These are phyloP conservation scores for Eilema depressum DNA, from an alignment of 2,888 invertebrate species.

Conservation along the genomic window DNA sequence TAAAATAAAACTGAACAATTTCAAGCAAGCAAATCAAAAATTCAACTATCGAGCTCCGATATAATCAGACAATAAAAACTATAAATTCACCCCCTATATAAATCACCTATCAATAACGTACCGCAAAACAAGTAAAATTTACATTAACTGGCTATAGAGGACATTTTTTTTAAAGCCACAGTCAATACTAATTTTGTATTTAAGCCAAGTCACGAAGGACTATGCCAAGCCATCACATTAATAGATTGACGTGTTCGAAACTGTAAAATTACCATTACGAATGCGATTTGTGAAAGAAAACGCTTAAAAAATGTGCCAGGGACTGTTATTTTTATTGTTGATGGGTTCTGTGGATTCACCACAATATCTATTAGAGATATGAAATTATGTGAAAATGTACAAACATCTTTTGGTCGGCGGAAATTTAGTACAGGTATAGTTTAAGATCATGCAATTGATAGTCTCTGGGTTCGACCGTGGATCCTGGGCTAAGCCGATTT, in stretches of 20 bases:
- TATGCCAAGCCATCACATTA: slow-evolving; percentile 74
- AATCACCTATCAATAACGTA: slow-evolving; percentile 64
- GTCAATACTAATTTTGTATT: slow-evolving; percentile 43
- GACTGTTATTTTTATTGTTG: slow-evolving; percentile 28
- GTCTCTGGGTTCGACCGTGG: too few relatives aligned
- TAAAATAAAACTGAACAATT: slow-evolving; percentile 3
- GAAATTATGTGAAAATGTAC: too few relatives aligned
- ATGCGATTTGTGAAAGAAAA: slow-evolving; percentile 69
- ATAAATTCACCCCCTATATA: slow-evolving; percentile 56
- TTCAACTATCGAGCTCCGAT: slow-evolving; percentile 30
- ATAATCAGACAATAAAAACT: slow-evolving; percentile 42
- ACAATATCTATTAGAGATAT: too few relatives aligned
- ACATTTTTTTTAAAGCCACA: slow-evolving; percentile 44
- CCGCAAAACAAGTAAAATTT: slow-evolving; percentile 57
- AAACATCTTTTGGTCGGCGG: too few relatives aligned
- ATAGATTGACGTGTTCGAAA: slow-evolving; percentile 85
- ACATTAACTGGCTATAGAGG: slow-evolving; percentile 55
- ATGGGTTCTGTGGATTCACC: slow-evolving; percentile 41
- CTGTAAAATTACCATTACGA: slow-evolving; percentile 84
- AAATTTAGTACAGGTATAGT: too few relatives aligned
- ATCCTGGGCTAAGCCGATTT: too few relatives aligned
- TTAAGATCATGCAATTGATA: too few relatives aligned
- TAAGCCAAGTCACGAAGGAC: slow-evolving; percentile 76
- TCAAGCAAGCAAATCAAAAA: slow-evolving; percentile 9
- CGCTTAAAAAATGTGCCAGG: slow-evolving; percentile 48